Evolutionary conservation across 2,797 vertebrate genomes (phyloP).

Genomic region (Pangasius larnaudii): DNA sequence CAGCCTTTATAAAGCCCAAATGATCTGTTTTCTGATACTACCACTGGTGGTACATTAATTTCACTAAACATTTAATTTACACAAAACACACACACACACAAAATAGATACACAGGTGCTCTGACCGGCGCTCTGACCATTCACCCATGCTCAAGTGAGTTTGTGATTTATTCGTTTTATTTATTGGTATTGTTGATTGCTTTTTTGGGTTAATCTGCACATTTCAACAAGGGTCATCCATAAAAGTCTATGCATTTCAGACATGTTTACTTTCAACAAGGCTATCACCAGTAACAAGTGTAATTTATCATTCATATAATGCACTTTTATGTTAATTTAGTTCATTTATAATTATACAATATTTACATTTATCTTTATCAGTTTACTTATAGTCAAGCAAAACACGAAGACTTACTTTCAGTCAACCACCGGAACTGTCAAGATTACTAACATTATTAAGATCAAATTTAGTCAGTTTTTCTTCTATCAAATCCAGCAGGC

Average conservation of each 20-base stretch:
- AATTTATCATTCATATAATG: background rate
- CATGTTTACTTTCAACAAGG: background rate
- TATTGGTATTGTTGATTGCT: background rate
- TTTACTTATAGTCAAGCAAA: background rate
- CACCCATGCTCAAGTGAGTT: constrained; percentile 1
- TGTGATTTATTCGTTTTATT: background rate
- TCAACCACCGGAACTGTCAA: background rate
- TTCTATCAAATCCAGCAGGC: background rate
- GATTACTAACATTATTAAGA: background rate
- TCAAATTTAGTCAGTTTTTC: background rate
- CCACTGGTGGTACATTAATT: background rate
- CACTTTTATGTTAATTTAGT: too few species aligned
- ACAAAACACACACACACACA: background rate
- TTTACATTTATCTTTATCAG: background rate
- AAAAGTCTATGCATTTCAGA: background rate
- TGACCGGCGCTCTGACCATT: background rate
- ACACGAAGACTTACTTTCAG: background rate
- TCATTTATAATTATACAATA: background rate
- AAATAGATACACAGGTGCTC: background rate
- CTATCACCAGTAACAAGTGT: background rate
- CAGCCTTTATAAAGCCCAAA: background rate
- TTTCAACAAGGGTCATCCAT: background rate
- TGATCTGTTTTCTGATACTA: background rate
- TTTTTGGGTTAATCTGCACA: background rate
- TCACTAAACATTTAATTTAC: background rate